Base-by-base conservation (phyloP, 2,113 vertebrate species). In the Camelus dromedarius region DNA sequence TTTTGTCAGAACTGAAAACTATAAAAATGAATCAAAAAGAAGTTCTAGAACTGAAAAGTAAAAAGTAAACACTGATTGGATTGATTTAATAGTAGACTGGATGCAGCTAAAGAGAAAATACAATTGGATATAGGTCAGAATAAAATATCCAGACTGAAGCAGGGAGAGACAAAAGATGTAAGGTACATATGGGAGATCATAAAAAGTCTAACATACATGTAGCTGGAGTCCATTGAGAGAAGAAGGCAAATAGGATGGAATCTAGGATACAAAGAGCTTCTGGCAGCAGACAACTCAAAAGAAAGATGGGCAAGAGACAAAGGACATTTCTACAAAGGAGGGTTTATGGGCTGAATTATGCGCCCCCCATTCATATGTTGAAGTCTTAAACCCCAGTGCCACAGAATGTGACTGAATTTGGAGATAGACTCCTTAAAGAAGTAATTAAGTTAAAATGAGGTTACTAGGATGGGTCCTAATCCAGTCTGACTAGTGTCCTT, bases 41-140 rank as follows among this genome's bases (percentile, higher is more conserved):
- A 60, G 32, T 87, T 81, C 75, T 87, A 73, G 16, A 91, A 77
- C 70, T 85, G 32, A 95, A 84, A 84, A 90, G 73, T 92, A 64
- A 18, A 66, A 92, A 30, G 46, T n/a, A 91, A 87, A 54, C 42
- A 92, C 54, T 72, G 64, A 85, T 80, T 46, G 18, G 35, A 35
- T 54, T 54, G 15, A 80, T 66, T 80, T 87, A 79, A 54, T 56
- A 86, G 35, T 52, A 84, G 72, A 85, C 24, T 80, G 32, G 35
- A 79, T 35, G 35, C 8, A 64, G 73, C 72, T 79, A 62, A 60
- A 64, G 22, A 82, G 46, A 86, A 86, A 64, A 83, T 95, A 54
- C 64, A 90, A 81, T 50, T 80, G 20, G 13, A 81, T 81, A 64
- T 13, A 80, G 16, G 46, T 66, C 64, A 80, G 46, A 95, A 79